Conservation (phyloP, 2,888 invertebrate genomes). For the Zeuzera pyrina region DNA sequence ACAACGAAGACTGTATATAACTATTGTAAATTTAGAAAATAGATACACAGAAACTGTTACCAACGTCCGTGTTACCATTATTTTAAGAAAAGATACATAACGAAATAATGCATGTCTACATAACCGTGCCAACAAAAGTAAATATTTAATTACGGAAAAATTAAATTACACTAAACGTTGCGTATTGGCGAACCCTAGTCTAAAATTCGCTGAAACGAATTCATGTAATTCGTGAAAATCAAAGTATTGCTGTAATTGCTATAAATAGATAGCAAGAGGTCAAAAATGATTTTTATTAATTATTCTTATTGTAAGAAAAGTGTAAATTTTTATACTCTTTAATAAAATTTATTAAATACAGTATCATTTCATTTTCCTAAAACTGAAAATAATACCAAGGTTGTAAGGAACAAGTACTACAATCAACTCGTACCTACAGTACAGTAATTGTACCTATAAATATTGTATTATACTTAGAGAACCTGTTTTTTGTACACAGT, state of each 20-base stretch:
- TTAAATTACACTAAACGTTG: no score
- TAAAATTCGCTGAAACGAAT: constrained; percentile 15
- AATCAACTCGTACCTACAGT: no score
- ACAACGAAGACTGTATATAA: constrained; percentile 50
- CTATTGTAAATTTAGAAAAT: constrained; percentile 29
- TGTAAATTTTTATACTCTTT: constrained; percentile 65
- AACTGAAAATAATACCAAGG: no score
- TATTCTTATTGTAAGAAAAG: constrained; percentile 32
- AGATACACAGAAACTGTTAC: constrained; percentile 32
- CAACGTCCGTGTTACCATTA: constrained; percentile 40
- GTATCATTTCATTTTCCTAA: constrained; percentile 29
- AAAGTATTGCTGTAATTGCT: constrained; percentile 18
- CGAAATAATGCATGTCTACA: constrained; percentile 16
- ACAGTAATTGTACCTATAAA: no score
- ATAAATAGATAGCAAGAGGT: constrained; percentile 1
- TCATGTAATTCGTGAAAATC: constrained; percentile 3
- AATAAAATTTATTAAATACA: constrained; percentile 58
- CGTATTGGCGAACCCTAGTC: constrained; percentile 31
- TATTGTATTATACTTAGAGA: no score
- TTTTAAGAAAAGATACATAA: constrained; percentile 24
- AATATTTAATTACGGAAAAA: constrained; percentile 13
- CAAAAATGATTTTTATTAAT: constrained; percentile 1
- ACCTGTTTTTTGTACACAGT: no score
- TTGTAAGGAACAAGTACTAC: no score
- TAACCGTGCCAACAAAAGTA: constrained; percentile 31